phyloP scores from a whole-genome alignment of 2,888 invertebrate genomes.

The Strigamia crassipes region DNA sequence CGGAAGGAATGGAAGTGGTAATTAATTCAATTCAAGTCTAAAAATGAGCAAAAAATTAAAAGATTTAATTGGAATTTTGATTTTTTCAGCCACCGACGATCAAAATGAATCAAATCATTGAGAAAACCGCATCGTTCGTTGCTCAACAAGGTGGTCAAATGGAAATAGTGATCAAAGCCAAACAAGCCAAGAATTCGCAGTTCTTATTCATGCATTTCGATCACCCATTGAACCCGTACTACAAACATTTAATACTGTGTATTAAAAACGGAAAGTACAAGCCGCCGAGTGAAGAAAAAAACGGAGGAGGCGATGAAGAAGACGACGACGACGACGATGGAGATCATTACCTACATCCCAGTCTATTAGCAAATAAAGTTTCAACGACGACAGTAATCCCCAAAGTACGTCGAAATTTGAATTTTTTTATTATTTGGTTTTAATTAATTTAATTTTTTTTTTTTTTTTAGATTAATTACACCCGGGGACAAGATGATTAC shows the following conservation, averaged over 20 bases:
- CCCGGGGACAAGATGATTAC: slow-evolving; percentile 69
- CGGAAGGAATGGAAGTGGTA: slow-evolving; percentile 68
- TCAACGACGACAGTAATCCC: slow-evolving; percentile 53
- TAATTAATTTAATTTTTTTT: background rate
- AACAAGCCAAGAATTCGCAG: slow-evolving; percentile 89
- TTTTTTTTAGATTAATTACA: slow-evolving; percentile 1
- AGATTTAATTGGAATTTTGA: background rate
- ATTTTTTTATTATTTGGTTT: slow-evolving; percentile 48
- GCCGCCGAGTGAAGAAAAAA: slow-evolving; percentile 52
- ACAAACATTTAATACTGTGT: slow-evolving; percentile 67
- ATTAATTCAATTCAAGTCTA: slow-evolving; percentile 53
- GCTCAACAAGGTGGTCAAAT: slow-evolving; percentile 89
- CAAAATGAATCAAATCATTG: slow-evolving; percentile 90
- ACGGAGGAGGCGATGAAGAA: slow-evolving; percentile 48
- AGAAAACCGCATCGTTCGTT: slow-evolving; percentile 73
- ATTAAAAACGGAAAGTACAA: slow-evolving; percentile 59
- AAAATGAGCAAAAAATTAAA: background rate
- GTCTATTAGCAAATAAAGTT: slow-evolving; percentile 61
- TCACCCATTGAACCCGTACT: slow-evolving; percentile 82
- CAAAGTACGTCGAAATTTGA: background rate
- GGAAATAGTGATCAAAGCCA: slow-evolving; percentile 98
- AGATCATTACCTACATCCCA: slow-evolving; percentile 77
- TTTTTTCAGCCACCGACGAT: slow-evolving; percentile 75
- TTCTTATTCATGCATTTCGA: slow-evolving; percentile 92
- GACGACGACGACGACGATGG: slow-evolving; percentile 49